Percentiles rank a stretch among this genome's conserved stretches.
Conservation (phyloP, 2,797 vertebrate genomes). For the Arrhamphus sclerolepis region DNA sequence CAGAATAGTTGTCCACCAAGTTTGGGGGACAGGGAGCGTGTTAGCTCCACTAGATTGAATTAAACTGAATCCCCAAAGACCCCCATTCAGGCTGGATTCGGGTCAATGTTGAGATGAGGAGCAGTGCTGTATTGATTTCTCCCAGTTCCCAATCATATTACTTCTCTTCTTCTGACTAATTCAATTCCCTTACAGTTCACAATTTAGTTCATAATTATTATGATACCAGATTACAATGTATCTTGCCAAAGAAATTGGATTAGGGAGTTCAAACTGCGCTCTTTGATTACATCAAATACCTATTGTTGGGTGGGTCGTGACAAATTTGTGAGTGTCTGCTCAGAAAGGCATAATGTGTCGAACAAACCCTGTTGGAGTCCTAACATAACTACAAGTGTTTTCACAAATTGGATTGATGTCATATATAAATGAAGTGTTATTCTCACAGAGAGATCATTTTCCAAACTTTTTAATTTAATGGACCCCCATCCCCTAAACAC, state of each 20-base stretch:
- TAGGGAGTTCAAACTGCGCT: constrained; percentile 71
- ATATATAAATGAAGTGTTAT: constrained; percentile 59
- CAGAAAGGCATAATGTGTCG: constrained; percentile 54
- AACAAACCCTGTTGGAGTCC: constrained; percentile 51
- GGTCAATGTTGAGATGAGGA: constrained; percentile 71
- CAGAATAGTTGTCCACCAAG: constrained; percentile 71
- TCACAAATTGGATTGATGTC: constrained; percentile 64
- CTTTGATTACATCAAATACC: constrained; percentile 76
- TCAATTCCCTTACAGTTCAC: constrained; percentile 74
- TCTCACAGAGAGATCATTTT: constrained; percentile 26
- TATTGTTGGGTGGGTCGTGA: constrained; percentile 66
- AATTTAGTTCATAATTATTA: constrained; percentile 78
- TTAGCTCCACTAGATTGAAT: constrained; percentile 75
- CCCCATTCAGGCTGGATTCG: constrained; percentile 74
- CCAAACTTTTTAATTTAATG: constrained; percentile 34
- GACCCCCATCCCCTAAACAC: constrained; percentile 13
- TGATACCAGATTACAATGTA: constrained; percentile 76
- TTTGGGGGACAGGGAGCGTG: constrained; percentile 70
- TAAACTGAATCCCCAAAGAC: constrained; percentile 75
- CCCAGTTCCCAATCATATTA: constrained; percentile 78
- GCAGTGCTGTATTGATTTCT: constrained; percentile 76
- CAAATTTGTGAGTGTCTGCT: constrained; percentile 57
- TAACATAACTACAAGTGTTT: constrained; percentile 63
- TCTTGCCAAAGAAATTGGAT: constrained; percentile 73
- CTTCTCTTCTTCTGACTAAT: constrained; percentile 72